These are phyloP conservation scores for Drosophila mimica DNA, from an alignment of 2,888 invertebrate species.

Conservation along the genomic window DNA sequence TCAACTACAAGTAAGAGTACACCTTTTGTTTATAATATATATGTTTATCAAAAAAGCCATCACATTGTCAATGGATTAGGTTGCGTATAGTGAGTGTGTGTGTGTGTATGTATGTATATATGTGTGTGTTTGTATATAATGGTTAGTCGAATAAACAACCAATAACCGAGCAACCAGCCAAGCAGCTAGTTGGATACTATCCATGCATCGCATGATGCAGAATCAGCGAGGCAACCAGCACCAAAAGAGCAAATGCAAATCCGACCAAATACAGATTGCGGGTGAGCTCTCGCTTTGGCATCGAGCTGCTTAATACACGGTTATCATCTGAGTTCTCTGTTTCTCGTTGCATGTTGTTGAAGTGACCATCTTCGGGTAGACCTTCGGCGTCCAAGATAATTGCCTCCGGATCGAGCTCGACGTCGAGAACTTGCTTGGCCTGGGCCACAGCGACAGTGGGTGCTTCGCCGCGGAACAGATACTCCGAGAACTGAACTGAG, in stretches of 20 bases:
- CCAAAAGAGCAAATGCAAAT: constrained; percentile 88
- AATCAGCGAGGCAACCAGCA: constrained; percentile 87
- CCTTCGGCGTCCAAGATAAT: constrained; percentile 91
- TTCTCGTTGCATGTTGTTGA: constrained; percentile 39
- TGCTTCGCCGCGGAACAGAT: constrained; percentile 95
- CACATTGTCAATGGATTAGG: constrained; percentile 63
- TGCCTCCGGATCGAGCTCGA: constrained; percentile 89
- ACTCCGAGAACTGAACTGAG: constrained; percentile 92
- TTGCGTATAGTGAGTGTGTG: constrained; percentile 20
- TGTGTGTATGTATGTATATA: background rate
- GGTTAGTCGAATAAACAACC: constrained; percentile 23
- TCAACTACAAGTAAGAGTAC: constrained; percentile 66
- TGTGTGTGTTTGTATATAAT: constrained; percentile 5
- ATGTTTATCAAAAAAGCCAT: constrained; percentile 69
- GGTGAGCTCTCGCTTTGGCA: constrained; percentile 87
- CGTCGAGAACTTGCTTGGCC: constrained; percentile 92
- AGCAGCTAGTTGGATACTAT: constrained; percentile 36
- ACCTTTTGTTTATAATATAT: constrained; percentile 60
- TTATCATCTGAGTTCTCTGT: constrained; percentile 33
- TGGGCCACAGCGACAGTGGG: constrained; percentile 92
- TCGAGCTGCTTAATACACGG: constrained; percentile 86
- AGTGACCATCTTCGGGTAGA: constrained; percentile 89
- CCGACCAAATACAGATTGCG: constrained; percentile 86
- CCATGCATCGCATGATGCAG: constrained; percentile 85
- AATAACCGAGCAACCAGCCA: constrained; percentile 14